Base-by-base conservation (phyloP, 2,797 vertebrate species). In the Salarias fasciatus region DNA sequence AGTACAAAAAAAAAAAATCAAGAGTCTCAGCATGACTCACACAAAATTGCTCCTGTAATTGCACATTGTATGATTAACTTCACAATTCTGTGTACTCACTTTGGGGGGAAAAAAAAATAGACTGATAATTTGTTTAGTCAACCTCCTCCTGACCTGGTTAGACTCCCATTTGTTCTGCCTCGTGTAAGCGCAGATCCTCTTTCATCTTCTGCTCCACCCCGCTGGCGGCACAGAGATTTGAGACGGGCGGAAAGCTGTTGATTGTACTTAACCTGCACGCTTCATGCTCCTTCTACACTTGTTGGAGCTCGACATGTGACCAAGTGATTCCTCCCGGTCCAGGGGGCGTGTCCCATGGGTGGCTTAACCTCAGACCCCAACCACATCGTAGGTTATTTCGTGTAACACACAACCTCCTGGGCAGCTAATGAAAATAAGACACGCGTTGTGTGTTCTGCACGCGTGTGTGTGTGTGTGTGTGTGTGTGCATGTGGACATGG, bases 21-120 rank as follows among this genome's bases (percentile, higher is more conserved):
- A 40, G 60, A 69, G 13, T 69, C 51, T 72, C 63, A 36, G 37
- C 44, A 15, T 84, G 82, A 80, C 69, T 75, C 67, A 82, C 46
- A 70, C 75, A 61, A 57, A 71, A 14, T 58, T 50, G 24, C 61
- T 70, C 41, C 62, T 51, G 15, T 55, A 63, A 62, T 53, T 75
- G 63, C 45, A 54, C 65, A 65, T 29, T 31, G 3, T 77, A 35
- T 78, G 54, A 80, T 78, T 71, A 67, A 60, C 46, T 24, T 64
- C 58, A 49, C 49, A 35, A 35, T 35, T 24, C 18, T 24, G 18
- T 24, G 18, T 2, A 35, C 2, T 35, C 33, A 35, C 33, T 35
- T 35, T 35, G 6, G 33, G 5, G 33, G 33, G 33, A n/a, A n/a
- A n/a, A n/a, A n/a, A n/a, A 36, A 37, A 71, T 46, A 40, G 2